A percentile compares a stretch with the other conserved stretches of the same genome.
Conservation (phyloP, 2,113 vertebrate species). For the Oxyruncus cristatus region DNA sequence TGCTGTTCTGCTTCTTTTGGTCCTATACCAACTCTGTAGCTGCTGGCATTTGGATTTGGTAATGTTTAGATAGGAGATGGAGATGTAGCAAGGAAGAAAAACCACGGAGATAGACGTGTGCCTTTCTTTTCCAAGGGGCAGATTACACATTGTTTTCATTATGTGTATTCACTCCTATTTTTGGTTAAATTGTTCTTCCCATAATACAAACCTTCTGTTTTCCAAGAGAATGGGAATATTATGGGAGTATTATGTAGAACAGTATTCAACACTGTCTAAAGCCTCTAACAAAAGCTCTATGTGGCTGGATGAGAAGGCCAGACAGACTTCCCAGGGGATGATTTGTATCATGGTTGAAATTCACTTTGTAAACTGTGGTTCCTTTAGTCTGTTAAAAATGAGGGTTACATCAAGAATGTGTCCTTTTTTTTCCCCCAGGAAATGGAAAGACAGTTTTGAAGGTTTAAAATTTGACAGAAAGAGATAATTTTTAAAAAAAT, state of each 20-base stretch:
- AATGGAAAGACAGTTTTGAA: background rate
- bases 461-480: background rate
- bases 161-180: background rate
- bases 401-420: background rate
- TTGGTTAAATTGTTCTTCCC: background rate
- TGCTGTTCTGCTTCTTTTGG: background rate
- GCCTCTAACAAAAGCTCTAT: background rate
- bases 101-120: background rate
- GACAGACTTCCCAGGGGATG: background rate
- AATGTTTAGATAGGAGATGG: background rate
- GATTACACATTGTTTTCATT: background rate
- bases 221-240: background rate
- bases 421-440: rapidly evolving
- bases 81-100: background rate
- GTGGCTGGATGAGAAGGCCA: background rate
- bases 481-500: background rate
- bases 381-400: background rate
- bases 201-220: background rate
- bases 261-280: background rate
- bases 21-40: background rate
- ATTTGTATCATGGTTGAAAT: background rate
- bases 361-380: background rate
- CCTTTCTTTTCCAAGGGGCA: background rate
- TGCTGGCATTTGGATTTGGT: background rate
- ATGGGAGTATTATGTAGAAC: background rate